phyloP scores from a whole-genome alignment of 2,113 vertebrate genomes.

The Hippocampus mohnikei region DNA sequence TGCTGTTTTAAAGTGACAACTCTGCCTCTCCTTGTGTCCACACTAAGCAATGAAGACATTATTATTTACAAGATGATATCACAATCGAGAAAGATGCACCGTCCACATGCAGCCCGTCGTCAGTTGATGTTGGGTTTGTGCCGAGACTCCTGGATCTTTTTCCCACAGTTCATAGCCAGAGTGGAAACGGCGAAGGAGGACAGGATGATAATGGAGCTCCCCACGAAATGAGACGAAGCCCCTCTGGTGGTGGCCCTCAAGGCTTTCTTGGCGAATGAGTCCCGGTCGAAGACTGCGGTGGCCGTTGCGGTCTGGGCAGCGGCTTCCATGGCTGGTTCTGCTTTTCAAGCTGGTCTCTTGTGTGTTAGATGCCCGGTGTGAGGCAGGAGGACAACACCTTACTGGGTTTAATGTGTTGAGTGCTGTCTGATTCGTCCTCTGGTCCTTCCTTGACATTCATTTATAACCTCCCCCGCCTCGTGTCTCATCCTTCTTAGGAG shows the following conservation, averaged over 20 bases:
- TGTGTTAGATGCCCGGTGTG: neutral
- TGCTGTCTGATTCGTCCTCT: slow-evolving; percentile 22
- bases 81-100: neutral
- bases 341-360: neutral
- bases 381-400: neutral
- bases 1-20: slow-evolving; percentile 1
- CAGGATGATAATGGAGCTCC: slow-evolving; percentile 68
- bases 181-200: slow-evolving; percentile 65
- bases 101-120: neutral
- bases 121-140: slow-evolving; percentile 48
- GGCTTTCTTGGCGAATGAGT: slow-evolving; percentile 34
- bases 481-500: slow-evolving; percentile 40
- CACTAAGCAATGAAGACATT: neutral
- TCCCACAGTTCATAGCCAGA: slow-evolving; percentile 72
- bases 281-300: slow-evolving; percentile 26
- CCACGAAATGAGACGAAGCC: slow-evolving; percentile 71
- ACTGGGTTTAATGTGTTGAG: slow-evolving; percentile 3
- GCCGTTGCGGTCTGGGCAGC: slow-evolving; percentile 18
- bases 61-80: neutral
- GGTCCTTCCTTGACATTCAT: slow-evolving; percentile 23
- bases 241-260: slow-evolving; percentile 46
- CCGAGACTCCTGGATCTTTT: slow-evolving; percentile 57
- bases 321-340: slow-evolving; percentile 49
- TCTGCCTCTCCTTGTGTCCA: slow-evolving; percentile 1
- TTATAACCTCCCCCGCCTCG: slow-evolving; percentile 47